Conservation (phyloP, 2,113 vertebrate genomes). For the Myotis lucifugus region DNA sequence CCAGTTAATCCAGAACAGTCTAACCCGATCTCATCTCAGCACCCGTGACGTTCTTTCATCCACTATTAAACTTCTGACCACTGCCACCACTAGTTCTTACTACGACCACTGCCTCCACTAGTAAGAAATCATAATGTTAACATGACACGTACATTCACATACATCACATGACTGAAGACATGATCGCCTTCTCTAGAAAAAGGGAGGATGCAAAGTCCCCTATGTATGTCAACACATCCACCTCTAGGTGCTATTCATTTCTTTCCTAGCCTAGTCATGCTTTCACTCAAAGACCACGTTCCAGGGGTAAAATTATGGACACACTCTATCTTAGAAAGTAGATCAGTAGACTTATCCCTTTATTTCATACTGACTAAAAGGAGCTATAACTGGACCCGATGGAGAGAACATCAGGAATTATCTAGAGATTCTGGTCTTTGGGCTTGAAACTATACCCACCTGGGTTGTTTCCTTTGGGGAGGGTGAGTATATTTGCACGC, state of each 20-base stretch:
- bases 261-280: not conserved
- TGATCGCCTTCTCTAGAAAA: not conserved
- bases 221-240: not conserved
- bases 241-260: not conserved
- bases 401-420: not conserved
- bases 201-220: not conserved
- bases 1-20: not conserved
- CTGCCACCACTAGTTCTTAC: too few relatives aligned
- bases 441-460: not conserved
- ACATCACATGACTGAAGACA: not conserved
- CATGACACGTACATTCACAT: not conserved
- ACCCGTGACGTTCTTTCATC: not conserved
- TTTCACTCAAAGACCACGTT: not conserved
- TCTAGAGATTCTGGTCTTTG: not conserved
- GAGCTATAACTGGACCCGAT: not conserved
- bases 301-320: not conserved
- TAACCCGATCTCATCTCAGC: not conserved
- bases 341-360: not conserved
- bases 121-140: not conserved
- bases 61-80: not conserved
- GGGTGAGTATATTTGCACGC: not conserved
- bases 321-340: not conserved
- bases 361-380: not conserved
- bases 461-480: not conserved
- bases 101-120: not conserved